Conservation (phyloP, 2,113 vertebrate genomes). For the Neofelis nebulosa region DNA sequence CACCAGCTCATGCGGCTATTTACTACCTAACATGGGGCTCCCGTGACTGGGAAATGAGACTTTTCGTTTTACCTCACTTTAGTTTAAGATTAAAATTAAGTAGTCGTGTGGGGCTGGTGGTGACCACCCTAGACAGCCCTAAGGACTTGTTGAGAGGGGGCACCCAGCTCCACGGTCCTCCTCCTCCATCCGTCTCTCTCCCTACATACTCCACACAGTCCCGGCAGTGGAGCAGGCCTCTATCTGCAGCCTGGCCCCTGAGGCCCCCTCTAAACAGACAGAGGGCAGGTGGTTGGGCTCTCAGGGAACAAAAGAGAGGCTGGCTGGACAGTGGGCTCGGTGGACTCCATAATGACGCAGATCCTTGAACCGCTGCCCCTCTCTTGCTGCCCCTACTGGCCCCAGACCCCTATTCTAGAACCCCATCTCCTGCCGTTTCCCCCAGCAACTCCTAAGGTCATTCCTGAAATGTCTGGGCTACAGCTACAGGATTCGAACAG, state of each 20-base stretch:
- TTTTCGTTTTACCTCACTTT: neutral
- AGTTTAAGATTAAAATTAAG: neutral
- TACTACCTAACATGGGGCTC: neutral
- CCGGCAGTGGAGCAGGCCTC: neutral
- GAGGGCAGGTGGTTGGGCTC: neutral
- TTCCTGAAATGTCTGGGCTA: conserved; percentile 36
- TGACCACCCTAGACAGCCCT: accelerated
- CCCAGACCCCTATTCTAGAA: conserved; percentile 69
- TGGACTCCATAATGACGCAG: neutral
- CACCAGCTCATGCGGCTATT: accelerated
- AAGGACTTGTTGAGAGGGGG: neutral
- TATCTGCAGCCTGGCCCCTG: neutral
- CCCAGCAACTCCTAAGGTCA: conserved; percentile 67
- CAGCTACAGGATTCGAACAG: neutral
- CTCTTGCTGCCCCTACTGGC: neutral
- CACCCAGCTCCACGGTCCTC: accelerated
- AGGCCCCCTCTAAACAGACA: conserved; percentile 22
- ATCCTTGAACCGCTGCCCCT: neutral
- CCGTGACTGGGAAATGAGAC: neutral
- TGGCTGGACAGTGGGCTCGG: neutral
- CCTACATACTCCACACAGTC: conserved; percentile 9
- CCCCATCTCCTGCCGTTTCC: neutral
- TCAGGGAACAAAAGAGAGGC: neutral
- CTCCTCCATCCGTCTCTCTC: neutral
- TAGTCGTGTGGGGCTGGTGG: too few relatives aligned